phyloP scores from a whole-genome alignment of 2,888 invertebrate genomes.

The Perizoma affinitatum region DNA sequence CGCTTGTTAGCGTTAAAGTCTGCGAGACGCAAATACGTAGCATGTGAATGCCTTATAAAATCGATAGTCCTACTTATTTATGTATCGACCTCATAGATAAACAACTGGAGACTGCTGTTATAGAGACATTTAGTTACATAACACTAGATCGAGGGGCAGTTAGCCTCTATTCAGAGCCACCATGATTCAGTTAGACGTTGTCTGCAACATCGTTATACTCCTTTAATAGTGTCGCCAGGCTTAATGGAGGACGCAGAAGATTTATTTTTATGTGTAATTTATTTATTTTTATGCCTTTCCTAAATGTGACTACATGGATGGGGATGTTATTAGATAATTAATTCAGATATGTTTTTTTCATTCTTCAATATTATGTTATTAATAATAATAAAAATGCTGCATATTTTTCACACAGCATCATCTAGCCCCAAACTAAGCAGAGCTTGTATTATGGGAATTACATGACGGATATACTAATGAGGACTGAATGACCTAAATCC shows the following conservation, averaged over 20 bases:
- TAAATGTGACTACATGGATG: slow-evolving; percentile 18
- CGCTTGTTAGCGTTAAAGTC: too few species aligned
- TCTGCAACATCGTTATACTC: slow-evolving; percentile 55
- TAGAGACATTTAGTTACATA: slow-evolving; percentile 16
- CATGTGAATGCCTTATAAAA: slow-evolving; percentile 19
- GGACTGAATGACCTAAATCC: too few species aligned
- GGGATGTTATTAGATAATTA: slow-evolving; percentile 10
- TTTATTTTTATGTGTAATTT: slow-evolving; percentile 35
- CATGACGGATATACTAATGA: neutral
- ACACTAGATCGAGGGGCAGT: slow-evolving; percentile 31
- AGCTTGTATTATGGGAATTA: too few species aligned
- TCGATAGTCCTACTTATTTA: slow-evolving; percentile 18
- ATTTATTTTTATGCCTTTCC: slow-evolving; percentile 30
- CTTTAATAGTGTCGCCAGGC: slow-evolving; percentile 55
- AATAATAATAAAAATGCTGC: neutral
- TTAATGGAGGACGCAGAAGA: slow-evolving; percentile 45
- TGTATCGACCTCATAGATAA: slow-evolving; percentile 15
- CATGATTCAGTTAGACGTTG: slow-evolving; percentile 44
- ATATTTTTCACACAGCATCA: neutral
- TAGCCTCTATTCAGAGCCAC: slow-evolving; percentile 29
- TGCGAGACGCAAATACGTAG: neutral
- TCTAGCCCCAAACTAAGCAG: too few species aligned
- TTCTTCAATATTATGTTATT: neutral
- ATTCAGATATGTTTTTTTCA: slow-evolving; percentile 6
- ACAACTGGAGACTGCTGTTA: slow-evolving; percentile 4